phyloP scores from a whole-genome alignment of 2,797 vertebrate species.

The Eulemur mongoz region DNA sequence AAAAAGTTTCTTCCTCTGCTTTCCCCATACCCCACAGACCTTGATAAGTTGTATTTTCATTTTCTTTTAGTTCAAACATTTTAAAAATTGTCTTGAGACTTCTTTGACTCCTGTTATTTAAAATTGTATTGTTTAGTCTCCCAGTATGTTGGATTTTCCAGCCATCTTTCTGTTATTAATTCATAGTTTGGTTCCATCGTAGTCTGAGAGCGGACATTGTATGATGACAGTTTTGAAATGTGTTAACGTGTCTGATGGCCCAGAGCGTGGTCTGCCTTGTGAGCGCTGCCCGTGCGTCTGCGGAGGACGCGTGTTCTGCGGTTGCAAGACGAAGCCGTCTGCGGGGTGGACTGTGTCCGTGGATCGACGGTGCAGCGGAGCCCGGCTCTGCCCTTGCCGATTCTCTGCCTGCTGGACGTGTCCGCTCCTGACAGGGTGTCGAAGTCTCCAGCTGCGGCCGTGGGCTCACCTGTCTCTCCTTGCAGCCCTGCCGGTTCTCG shows the following conservation, averaged over 20 bases:
- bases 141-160: neutral
- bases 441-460: accelerated
- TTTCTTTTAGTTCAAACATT: neutral
- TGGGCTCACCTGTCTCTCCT: no score
- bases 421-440: accelerated
- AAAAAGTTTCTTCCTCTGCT: neutral
- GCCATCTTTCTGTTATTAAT: neutral
- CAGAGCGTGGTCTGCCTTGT: neutral
- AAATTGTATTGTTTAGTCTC: neutral
- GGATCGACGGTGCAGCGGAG: no score
- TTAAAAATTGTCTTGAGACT: neutral
- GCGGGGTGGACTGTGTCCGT: accelerated
- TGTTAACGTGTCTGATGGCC: neutral
- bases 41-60: neutral
- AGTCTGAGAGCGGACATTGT: neutral
- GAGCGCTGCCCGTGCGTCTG: neutral
- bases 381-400: neutral
- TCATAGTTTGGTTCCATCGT: neutral
- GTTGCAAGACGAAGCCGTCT: neutral
- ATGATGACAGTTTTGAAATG: neutral
- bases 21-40: neutral
- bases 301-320: neutral
- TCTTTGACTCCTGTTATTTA: neutral
- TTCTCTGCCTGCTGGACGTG: neutral
- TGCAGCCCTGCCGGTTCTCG: neutral